phyloP scores from a whole-genome alignment of 1,140 invertebrate genomes.

The Orchesella cincta region DNA sequence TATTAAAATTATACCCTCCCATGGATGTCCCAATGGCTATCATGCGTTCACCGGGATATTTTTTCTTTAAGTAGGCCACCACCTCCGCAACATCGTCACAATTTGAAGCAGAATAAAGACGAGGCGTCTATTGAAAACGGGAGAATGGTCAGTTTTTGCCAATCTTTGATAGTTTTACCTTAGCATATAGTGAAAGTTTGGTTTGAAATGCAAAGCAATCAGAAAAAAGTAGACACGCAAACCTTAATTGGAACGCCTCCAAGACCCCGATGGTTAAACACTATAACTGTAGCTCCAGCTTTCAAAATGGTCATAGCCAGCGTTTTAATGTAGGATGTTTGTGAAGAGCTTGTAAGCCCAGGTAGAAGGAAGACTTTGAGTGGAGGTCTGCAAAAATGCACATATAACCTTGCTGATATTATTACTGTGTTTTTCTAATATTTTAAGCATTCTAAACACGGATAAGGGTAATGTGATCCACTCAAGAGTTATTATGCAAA shows the following conservation, averaged over 20 bases:
- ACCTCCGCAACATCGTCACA: conserved; percentile 36
- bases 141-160: too few relatives aligned
- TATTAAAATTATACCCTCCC: conserved; percentile 35
- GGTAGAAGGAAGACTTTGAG: conserved; percentile 44
- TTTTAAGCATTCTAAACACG: too few relatives aligned
- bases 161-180: neutral
- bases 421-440: too few relatives aligned
- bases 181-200: neutral
- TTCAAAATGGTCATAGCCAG: conserved; percentile 33
- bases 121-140: conserved; percentile 35
- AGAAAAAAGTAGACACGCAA: neutral
- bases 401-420: too few relatives aligned
- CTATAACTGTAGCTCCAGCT: conserved; percentile 25
- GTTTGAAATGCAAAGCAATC: too few relatives aligned
- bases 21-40: conserved; percentile 41
- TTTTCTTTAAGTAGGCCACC: conserved; percentile 34
- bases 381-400: conserved; percentile 28
- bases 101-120: conserved; percentile 40
- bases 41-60: conserved; percentile 32
- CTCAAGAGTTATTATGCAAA: too few relatives aligned
- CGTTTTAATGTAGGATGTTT: conserved; percentile 47
- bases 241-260: conserved; percentile 25
- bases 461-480: too few relatives aligned
- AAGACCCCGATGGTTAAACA: conserved; percentile 24
- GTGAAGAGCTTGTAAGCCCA: conserved; percentile 45